Conservation (phyloP, 2,113 vertebrate genomes). For the Datnioides undecimradiatus region DNA sequence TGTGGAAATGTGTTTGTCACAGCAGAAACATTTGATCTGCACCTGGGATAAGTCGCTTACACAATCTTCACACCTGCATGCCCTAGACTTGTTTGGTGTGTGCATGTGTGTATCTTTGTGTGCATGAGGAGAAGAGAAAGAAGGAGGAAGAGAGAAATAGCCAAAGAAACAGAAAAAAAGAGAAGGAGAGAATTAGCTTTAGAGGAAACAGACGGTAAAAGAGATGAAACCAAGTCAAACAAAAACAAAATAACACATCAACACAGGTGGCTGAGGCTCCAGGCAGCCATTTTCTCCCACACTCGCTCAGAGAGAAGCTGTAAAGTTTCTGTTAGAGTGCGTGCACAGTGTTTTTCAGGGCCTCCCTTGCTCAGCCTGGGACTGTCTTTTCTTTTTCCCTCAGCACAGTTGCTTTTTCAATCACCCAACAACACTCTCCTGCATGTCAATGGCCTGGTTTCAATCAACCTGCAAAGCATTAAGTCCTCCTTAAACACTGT, state of each 20-base stretch:
- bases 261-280: slow-evolving; percentile 16
- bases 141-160: not conserved
- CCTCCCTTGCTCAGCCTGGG: slow-evolving; percentile 8
- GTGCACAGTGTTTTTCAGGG: slow-evolving; percentile 52
- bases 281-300: slow-evolving; percentile 30
- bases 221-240: slow-evolving; percentile 15
- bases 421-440: slow-evolving; percentile 51
- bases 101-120: not conserved
- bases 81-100: slow-evolving; percentile 47
- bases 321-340: slow-evolving; percentile 52
- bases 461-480: slow-evolving; percentile 66
- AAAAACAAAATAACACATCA: slow-evolving; percentile 1
- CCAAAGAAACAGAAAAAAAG: not conserved
- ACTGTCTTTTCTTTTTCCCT: slow-evolving; percentile 38
- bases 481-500: slow-evolving; percentile 34
- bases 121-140: not conserved
- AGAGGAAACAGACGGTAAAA: slow-evolving; percentile 3
- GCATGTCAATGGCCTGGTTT: slow-evolving; percentile 58
- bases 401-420: slow-evolving; percentile 62
- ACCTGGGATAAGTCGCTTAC: slow-evolving; percentile 69
- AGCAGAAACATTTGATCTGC: slow-evolving; percentile 64
- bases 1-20: slow-evolving; percentile 66
- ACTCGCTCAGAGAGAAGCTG: slow-evolving; percentile 27
- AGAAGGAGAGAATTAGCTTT: not conserved
- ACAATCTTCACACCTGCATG: slow-evolving; percentile 72